Evolutionary conservation across 1,140 invertebrate genomes (phyloP).

Genomic region (Platyura marginata): DNA sequence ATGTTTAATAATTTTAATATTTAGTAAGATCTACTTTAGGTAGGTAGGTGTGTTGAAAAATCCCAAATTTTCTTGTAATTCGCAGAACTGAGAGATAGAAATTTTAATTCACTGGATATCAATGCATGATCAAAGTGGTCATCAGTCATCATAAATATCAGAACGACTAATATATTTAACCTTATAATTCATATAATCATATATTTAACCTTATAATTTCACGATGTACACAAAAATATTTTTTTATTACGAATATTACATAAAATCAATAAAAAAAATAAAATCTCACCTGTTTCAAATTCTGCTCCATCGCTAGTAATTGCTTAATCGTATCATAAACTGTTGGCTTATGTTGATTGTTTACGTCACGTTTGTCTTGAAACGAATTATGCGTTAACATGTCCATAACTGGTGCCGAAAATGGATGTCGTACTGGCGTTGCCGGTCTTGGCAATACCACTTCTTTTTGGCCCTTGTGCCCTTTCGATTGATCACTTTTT

Average conservation of each 20-base stretch:
- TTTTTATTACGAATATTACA: background rate
- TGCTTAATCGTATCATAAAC: slow-evolving; percentile 33
- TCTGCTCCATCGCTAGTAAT: slow-evolving; percentile 29
- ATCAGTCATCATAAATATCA: too few species aligned
- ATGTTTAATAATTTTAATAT: too few species aligned
- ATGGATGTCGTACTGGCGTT: slow-evolving; percentile 20
- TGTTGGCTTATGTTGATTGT: slow-evolving; percentile 12
- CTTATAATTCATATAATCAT: too few species aligned
- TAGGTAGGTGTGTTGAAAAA: too few species aligned
- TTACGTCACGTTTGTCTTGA: background rate
- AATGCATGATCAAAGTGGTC: too few species aligned
- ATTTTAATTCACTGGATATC: too few species aligned
- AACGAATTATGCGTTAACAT: slow-evolving; percentile 6
- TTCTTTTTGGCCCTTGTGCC: slow-evolving; percentile 27
- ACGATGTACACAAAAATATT: too few species aligned
- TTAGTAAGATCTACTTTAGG: too few species aligned
- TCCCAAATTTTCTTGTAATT: too few species aligned
- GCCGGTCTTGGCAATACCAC: slow-evolving; percentile 28
- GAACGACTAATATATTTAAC: too few species aligned
- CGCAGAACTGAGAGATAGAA: too few species aligned
- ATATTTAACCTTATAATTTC: too few species aligned
- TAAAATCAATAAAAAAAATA: background rate
- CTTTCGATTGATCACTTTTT: background rate
- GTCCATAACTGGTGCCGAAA: slow-evolving; percentile 12
- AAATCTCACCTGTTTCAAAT: slow-evolving; percentile 24